These are phyloP conservation scores for Leptosomus discolor DNA, from an alignment of 2,113 vertebrate genomes.

Conservation along the genomic window DNA sequence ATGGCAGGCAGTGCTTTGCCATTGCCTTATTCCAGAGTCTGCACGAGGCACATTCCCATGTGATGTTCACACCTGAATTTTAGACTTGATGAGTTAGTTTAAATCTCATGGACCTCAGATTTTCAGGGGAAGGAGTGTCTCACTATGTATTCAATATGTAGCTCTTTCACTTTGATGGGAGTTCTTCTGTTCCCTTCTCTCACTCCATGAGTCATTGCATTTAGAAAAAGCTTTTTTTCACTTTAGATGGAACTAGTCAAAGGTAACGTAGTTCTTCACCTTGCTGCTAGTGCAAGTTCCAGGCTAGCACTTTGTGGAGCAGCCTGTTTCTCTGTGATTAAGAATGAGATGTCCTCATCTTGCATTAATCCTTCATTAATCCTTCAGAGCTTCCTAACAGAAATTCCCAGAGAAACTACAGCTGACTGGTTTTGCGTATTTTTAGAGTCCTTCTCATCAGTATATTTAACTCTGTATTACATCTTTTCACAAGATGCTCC, in stretches of 20 bases:
- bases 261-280: background rate
- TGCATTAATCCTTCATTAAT: too few relatives aligned
- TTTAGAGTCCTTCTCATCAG: background rate
- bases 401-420: background rate
- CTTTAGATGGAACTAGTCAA: background rate
- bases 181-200: background rate
- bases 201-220: background rate
- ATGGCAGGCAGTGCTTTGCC: background rate
- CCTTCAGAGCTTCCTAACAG: background rate
- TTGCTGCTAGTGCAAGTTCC: background rate
- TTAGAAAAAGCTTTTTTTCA: background rate
- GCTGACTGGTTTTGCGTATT: background rate
- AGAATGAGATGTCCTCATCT: background rate
- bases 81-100: background rate
- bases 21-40: background rate
- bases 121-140: background rate
- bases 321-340: background rate
- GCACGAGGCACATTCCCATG: background rate
- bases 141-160: background rate
- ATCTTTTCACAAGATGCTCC: background rate
- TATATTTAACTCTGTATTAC: background rate
- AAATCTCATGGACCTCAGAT: background rate
- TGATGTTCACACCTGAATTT: background rate
- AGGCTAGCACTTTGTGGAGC: background rate
- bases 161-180: background rate